These are phyloP conservation scores for Lobophora halterata DNA, from an alignment of 2,888 invertebrate species.

Conservation along the genomic window DNA sequence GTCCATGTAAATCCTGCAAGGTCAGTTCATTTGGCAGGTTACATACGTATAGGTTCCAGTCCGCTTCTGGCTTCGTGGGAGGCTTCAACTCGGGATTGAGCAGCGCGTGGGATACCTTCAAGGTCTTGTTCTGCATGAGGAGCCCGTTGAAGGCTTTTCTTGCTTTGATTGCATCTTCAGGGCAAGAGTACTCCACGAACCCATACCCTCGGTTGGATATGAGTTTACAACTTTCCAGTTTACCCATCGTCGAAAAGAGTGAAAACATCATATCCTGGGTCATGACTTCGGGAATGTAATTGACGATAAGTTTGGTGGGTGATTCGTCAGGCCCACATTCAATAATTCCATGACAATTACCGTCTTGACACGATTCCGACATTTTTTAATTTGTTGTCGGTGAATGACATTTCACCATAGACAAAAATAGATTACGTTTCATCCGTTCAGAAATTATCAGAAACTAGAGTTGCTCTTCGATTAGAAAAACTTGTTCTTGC, in stretches of 20 bases:
- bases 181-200: conserved; percentile 77
- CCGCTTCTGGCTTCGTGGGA: conserved; percentile 77
- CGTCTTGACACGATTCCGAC: conserved; percentile 82
- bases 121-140: conserved; percentile 78
- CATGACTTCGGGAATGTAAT: conserved; percentile 81
- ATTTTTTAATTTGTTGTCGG: conserved; percentile 81
- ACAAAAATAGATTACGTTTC: conserved; percentile 58
- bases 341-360: conserved; percentile 80
- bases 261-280: conserved; percentile 81
- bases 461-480: too few species aligned
- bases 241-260: conserved; percentile 79
- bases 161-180: conserved; percentile 77
- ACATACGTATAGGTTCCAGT: conserved; percentile 80
- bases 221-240: conserved; percentile 81
- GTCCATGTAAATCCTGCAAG: conserved; percentile 78
- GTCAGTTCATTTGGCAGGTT: conserved; percentile 80
- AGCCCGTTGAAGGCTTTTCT: conserved; percentile 77
- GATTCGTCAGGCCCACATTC: conserved; percentile 79
- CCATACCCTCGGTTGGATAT: conserved; percentile 80
- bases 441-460: conserved; percentile 15
- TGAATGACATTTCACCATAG: conserved; percentile 74
- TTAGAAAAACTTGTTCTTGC: too few species aligned
- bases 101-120: conserved; percentile 77
- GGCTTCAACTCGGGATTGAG: conserved; percentile 76
- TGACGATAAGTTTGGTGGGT: conserved; percentile 80